Conservation (phyloP, 1,140 invertebrate species). For the Pseudachorutes palmiensis region DNA sequence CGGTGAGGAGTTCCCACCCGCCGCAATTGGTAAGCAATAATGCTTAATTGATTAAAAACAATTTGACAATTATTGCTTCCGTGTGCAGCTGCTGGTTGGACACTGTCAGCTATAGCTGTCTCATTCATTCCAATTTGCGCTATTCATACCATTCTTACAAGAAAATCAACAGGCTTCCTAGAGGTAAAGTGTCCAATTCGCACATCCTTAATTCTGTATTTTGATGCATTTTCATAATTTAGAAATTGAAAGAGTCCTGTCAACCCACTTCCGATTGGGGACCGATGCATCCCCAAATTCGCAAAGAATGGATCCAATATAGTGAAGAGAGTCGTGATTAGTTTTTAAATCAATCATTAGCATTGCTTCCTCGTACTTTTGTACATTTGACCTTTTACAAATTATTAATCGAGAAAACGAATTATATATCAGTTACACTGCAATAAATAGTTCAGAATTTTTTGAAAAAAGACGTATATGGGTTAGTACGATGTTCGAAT, state of each 20-base stretch:
- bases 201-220: background rate
- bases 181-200: conserved; percentile 19
- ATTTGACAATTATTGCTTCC: background rate
- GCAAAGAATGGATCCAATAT: conserved; percentile 50
- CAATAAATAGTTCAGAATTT: too few species aligned
- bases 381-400: too few species aligned
- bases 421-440: too few species aligned
- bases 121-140: conserved; percentile 54
- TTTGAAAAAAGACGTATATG: too few species aligned
- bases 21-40: conserved; percentile 25
- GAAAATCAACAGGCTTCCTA: conserved; percentile 26
- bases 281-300: conserved; percentile 47
- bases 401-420: too few species aligned
- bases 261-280: conserved; percentile 52
- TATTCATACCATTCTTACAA: conserved; percentile 37
- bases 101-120: conserved; percentile 48
- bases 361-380: too few species aligned
- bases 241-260: conserved; percentile 48
- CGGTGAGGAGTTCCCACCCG: conserved; percentile 27
- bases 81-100: conserved; percentile 45
- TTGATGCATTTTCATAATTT: background rate
- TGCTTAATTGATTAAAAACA: background rate
- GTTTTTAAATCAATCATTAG: too few species aligned
- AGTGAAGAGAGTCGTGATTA: too few species aligned
- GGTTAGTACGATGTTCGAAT: too few species aligned